These are phyloP conservation scores for Dendropsophus ebraccatus DNA, from an alignment of 2,113 vertebrate genomes.

Conservation along the genomic window DNA sequence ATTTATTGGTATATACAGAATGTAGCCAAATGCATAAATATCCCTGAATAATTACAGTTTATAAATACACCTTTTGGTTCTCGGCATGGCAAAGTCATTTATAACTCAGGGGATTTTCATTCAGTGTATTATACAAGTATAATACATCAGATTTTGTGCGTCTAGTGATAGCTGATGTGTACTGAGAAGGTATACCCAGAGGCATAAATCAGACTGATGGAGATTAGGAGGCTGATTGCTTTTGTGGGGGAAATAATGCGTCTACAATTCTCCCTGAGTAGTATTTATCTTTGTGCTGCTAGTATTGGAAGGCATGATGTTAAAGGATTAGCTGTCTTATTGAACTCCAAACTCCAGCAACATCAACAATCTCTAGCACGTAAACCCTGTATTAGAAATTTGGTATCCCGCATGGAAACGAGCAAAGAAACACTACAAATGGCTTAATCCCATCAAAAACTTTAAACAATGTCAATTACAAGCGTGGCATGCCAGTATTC, in stretches of 20 bases:
- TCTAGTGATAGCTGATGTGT: conserved; percentile 55
- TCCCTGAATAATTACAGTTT: conserved; percentile 41
- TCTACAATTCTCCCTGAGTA: conserved; percentile 57
- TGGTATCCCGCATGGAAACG: conserved; percentile 45
- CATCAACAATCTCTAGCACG: conserved; percentile 55
- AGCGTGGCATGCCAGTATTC: conserved; percentile 52
- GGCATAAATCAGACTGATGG: conserved; percentile 59
- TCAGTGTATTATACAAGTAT: conserved; percentile 58
- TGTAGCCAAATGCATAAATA: conserved; percentile 32
- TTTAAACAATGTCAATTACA: conserved; percentile 58
- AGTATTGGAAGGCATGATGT: conserved; percentile 57
- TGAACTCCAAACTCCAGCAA: conserved; percentile 59
- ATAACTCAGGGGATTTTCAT: conserved; percentile 50
- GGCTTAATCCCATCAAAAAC: conserved; percentile 58
- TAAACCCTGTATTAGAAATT: conserved; percentile 54
- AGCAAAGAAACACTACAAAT: conserved; percentile 56
- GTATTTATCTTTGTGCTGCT: conserved; percentile 59
- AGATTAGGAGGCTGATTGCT: conserved; percentile 60
- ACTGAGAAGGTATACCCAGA: conserved; percentile 55
- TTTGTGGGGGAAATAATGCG: conserved; percentile 59
- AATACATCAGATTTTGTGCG: conserved; percentile 56
- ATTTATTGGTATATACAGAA: background rate
- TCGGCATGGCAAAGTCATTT: conserved; percentile 36
- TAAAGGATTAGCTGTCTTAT: conserved; percentile 60
- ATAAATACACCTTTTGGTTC: conserved; percentile 42